These are phyloP conservation scores for Desmophyllum pertusum DNA, from an alignment of 92 coral and sea anemone species.

Conservation along the genomic window DNA sequence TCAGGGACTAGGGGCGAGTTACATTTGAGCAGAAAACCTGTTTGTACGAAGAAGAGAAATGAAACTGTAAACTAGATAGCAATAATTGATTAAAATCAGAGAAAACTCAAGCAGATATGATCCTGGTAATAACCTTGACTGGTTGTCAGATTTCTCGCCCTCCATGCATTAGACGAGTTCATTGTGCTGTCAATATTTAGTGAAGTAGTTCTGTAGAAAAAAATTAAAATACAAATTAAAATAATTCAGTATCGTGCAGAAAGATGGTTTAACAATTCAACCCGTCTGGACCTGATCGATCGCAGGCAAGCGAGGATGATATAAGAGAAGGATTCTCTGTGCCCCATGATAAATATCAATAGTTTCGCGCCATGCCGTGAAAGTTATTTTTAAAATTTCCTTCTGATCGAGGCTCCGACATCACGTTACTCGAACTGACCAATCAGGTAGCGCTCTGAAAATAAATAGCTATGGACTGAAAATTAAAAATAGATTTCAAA, in stretches of 20 bases:
- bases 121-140: not conserved
- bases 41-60: not conserved
- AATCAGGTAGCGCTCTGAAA: too few relatives aligned
- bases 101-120: not conserved
- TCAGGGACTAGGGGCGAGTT: constrained; percentile 78
- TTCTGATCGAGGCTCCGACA: too few relatives aligned
- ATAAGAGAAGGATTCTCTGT: too few relatives aligned
- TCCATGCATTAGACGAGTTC: not conserved
- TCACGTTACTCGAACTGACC: too few relatives aligned
- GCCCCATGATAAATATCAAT: too few relatives aligned
- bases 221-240: not conserved
- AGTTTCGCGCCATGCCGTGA: too few relatives aligned
- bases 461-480: too few relatives aligned
- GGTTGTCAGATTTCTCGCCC: not conserved
- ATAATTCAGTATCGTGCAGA: not conserved
- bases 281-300: too few relatives aligned
- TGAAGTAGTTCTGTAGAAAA: constrained; percentile 23
- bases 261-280: not conserved
- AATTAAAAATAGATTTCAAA: too few relatives aligned
- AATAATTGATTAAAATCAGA: not conserved
- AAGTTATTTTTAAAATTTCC: too few relatives aligned
- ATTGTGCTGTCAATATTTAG: not conserved
- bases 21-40: constrained; percentile 47
- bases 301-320: too few relatives aligned
- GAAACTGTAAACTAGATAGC: not conserved